Percentiles rank a stretch among this genome's conserved stretches.
Evolutionary conservation across 2,797 vertebrate genomes (phyloP).

Genomic region (Chaetodon trifasciatus): DNA sequence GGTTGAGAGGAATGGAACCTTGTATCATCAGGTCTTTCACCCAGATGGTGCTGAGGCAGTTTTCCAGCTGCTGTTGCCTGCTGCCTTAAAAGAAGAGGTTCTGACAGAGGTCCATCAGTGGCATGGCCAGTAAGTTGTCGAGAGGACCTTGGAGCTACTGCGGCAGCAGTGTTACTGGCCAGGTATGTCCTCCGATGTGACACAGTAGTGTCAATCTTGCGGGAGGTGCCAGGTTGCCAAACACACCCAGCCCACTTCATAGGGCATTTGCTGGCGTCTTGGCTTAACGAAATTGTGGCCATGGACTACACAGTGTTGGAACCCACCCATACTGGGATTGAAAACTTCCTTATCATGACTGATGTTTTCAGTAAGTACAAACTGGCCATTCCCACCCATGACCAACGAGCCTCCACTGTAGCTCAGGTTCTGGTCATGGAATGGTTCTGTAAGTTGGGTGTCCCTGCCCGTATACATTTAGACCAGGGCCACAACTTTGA

Average conservation of each 20-base stretch:
- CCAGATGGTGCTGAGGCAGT: neutral
- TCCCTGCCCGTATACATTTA: neutral
- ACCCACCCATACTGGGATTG: neutral
- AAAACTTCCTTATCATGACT: neutral
- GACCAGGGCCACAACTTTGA: conserved; percentile 1
- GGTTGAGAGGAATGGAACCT: neutral
- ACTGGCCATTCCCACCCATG: neutral
- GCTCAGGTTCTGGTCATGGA: neutral
- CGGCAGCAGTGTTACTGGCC: neutral
- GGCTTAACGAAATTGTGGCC: neutral
- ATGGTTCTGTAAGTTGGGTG: neutral
- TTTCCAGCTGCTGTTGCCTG: neutral
- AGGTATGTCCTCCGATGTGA: neutral
- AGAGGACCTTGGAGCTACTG: neutral
- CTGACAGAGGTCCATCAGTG: neutral
- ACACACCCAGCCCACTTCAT: neutral
- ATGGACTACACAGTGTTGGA: neutral
- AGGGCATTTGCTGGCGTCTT: neutral
- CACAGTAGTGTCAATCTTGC: neutral
- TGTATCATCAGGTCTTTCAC: neutral
- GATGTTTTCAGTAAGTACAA: conserved; percentile 1
- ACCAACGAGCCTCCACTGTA: conserved; percentile 1
- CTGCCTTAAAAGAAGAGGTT: neutral
- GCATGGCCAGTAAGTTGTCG: neutral
- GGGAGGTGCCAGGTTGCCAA: neutral